phyloP scores from a whole-genome alignment of 2,113 vertebrate species.

The Eonycteris spelaea region DNA sequence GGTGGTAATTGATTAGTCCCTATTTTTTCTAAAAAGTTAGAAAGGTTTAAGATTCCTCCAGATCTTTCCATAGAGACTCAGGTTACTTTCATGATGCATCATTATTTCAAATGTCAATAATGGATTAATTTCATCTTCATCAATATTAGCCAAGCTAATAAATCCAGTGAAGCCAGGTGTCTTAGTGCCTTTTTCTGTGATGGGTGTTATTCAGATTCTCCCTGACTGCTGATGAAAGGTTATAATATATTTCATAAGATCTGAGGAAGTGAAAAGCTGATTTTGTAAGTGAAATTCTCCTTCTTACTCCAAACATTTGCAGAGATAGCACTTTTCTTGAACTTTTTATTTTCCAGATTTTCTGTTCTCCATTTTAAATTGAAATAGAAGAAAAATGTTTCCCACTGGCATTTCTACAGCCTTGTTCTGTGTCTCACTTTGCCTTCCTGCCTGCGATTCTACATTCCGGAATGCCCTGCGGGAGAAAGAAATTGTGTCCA shows the following conservation, averaged over 20 bases:
- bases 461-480: slow-evolving; percentile 64
- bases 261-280: neutral
- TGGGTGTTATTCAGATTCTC: neutral
- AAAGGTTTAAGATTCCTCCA: neutral
- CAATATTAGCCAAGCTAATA: slow-evolving; percentile 39
- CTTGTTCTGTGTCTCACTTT: slow-evolving; percentile 10
- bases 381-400: slow-evolving; percentile 21
- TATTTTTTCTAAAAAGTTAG: neutral
- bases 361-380: neutral
- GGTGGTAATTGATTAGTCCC: neutral
- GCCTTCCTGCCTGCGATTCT: slow-evolving; percentile 42
- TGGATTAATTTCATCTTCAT: slow-evolving; percentile 52
- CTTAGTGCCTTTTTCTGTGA: slow-evolving; percentile 29
- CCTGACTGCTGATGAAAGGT: slow-evolving; percentile 19
- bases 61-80: slow-evolving; percentile 4
- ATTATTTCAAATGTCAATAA: slow-evolving; percentile 33
- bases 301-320: neutral
- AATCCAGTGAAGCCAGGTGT: slow-evolving; percentile 50
- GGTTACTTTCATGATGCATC: neutral
- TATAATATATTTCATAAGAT: slow-evolving; percentile 31
- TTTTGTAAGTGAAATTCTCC: slow-evolving; percentile 14
- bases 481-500: slow-evolving; percentile 80
- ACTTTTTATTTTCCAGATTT: neutral
- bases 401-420: neutral
- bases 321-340: neutral